Conservation (phyloP, 2,888 invertebrate species). For the Acronicta leporina region DNA sequence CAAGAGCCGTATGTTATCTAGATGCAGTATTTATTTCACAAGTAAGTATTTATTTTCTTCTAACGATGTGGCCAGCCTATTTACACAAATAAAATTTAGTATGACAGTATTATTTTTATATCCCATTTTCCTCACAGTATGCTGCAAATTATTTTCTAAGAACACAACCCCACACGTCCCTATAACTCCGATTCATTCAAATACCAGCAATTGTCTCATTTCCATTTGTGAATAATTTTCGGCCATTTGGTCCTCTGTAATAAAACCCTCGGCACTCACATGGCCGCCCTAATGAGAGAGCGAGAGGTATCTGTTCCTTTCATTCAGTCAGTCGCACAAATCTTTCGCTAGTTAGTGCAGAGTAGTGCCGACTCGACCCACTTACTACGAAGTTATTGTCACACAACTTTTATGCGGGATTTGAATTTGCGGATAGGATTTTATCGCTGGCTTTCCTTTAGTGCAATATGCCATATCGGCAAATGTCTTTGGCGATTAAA, state of each 20-base stretch:
- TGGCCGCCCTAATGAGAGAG: conserved; percentile 44
- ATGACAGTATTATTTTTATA: neutral
- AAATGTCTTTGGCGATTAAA: neutral
- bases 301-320: conserved; percentile 19
- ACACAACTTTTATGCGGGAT: conserved; percentile 59
- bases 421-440: conserved; percentile 35
- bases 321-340: conserved; percentile 52
- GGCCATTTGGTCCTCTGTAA: conserved; percentile 48
- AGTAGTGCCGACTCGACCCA: conserved; percentile 54
- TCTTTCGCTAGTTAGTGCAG: conserved; percentile 63
- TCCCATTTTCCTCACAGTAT: neutral
- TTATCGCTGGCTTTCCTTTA: conserved; percentile 34
- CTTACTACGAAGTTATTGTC: conserved; percentile 63
- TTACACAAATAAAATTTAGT: no score
- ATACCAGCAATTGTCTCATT: conserved; percentile 51
- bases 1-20: no score
- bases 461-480: conserved; percentile 6
- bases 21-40: no score
- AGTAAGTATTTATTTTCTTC: no score
- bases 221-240: conserved; percentile 54
- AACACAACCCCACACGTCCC: conserved; percentile 17
- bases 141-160: conserved; percentile 31
- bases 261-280: conserved; percentile 46
- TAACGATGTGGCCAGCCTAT: no score
- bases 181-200: conserved; percentile 44